Evolutionary conservation across 2,888 invertebrate genomes (phyloP).

Genomic region (Matsumyia berberina): DNA sequence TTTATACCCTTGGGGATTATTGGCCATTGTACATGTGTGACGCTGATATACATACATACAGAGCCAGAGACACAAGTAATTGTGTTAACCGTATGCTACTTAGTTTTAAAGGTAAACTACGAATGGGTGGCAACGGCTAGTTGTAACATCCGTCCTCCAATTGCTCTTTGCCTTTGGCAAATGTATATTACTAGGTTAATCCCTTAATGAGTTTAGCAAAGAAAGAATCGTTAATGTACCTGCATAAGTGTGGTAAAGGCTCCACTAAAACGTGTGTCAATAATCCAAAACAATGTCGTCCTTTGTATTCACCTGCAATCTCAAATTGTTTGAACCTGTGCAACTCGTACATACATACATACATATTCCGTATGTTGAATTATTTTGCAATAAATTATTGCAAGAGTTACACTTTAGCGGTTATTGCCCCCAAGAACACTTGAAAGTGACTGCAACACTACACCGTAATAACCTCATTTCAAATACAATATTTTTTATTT

Average conservation of each 20-base stretch:
- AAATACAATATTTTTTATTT: conserved; percentile 40
- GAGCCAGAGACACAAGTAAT: conserved; percentile 14
- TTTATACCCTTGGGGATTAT: conserved; percentile 65
- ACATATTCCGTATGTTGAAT: conserved; percentile 15
- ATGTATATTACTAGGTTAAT: conserved; percentile 81
- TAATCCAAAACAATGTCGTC: conserved; percentile 48
- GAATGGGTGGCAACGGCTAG: conserved; percentile 14
- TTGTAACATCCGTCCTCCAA: conserved; percentile 51
- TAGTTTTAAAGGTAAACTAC: conserved; percentile 25
- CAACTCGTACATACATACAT: not conserved
- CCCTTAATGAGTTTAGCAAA: conserved; percentile 82
- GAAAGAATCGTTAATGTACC: conserved; percentile 37
- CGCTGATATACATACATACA: not conserved
- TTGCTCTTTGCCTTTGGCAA: conserved; percentile 52
- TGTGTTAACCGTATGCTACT: conserved; percentile 23
- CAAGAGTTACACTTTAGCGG: conserved; percentile 32
- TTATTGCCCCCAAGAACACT: conserved; percentile 51
- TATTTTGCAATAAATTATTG: conserved; percentile 50
- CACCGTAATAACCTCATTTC: conserved; percentile 57
- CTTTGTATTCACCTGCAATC: conserved; percentile 24
- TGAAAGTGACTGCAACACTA: conserved; percentile 56
- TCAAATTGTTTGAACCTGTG: conserved; percentile 9
- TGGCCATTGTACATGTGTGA: conserved; percentile 42
- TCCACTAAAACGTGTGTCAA: conserved; percentile 15
- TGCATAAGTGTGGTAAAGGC: conserved; percentile 46